Base-by-base conservation (phyloP, 2,888 invertebrate genomes). In the Crossocerus cetratus region DNA sequence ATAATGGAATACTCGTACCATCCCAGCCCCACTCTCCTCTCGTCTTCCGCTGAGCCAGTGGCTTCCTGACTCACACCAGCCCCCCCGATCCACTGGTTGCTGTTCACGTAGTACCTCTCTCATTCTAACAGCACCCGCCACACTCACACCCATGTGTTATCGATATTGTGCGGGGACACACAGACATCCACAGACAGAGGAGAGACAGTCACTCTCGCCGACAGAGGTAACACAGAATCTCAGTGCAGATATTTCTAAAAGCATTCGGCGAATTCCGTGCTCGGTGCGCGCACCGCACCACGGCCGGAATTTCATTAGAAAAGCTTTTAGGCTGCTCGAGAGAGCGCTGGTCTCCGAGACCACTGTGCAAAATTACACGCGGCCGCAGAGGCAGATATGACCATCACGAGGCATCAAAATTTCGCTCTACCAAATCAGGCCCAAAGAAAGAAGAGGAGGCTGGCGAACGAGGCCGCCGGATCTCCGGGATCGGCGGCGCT, bases 191-290 rank as follows among this genome's bases (percentile, higher is more conserved):
- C 32, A 32, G 32, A 32, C 32, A 32, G 32, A 32, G 32, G 32
- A 32, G 32, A 32, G 32, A 32, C 32, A 32, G 32, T 32, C 65
- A 74, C 74, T 65, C 67, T 79, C 68, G 82, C 76, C 72, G n/a
- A 32, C 32, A 32, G 32, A 32, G 32, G 32, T 32, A 32, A 32
- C 32, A 80, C 78, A 16, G 49, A 16, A 16, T 49, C 49, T 76
- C 78, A 81, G 86, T 86, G 88, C 89, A 88, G 89, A 88, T 88
- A 88, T 88, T 89, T 89, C 89, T 88, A 88, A 88, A 82, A 44
- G 21, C 53, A 57, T 61, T 67, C 53, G 11, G 23, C 43, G 13
- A 61, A 56, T 66, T 44, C 16, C 23, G 57, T 49, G 57, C 56
- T 72, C 65, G 43, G 56, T 55, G 45, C 14, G 32, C 21, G 43